Evolutionary conservation across 2,113 vertebrate genomes (phyloP).

Genomic region (Crotophaga sulcirostris): DNA sequence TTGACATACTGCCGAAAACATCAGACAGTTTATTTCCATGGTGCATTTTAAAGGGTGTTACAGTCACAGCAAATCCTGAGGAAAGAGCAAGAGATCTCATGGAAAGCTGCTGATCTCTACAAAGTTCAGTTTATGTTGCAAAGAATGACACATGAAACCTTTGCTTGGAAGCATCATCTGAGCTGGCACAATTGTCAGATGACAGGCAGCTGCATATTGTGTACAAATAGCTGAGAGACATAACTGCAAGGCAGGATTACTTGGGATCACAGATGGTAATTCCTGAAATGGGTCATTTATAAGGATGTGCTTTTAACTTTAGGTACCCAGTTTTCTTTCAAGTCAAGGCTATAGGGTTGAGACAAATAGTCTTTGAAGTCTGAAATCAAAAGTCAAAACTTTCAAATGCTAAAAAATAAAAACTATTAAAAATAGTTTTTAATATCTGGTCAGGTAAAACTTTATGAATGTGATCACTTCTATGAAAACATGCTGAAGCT

Average conservation of each 20-base stretch:
- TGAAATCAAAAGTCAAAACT: background rate
- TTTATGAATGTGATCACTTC: background rate
- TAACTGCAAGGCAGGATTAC: background rate
- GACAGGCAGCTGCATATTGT: background rate
- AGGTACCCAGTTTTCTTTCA: background rate
- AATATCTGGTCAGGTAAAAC: background rate
- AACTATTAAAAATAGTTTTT: background rate
- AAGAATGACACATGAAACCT: constrained; percentile 44
- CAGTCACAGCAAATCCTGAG: constrained; percentile 48
- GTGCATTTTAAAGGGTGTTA: constrained; percentile 48
- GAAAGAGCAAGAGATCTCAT: constrained; percentile 51
- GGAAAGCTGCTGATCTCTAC: constrained; percentile 21
- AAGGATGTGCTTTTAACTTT: background rate
- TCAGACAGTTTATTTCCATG: constrained; percentile 58
- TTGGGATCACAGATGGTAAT: background rate
- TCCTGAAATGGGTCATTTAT: background rate
- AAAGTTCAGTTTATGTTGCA: constrained; percentile 43
- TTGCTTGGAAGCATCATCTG: constrained; percentile 19
- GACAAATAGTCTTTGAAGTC: background rate
- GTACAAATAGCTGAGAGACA: constrained; percentile 2
- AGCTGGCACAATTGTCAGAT: constrained; percentile 3
- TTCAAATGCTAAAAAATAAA: background rate
- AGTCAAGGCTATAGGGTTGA: background rate
- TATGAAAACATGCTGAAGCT: background rate
- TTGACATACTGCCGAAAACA: constrained; percentile 43